Percentiles rank a stretch among this genome's conserved stretches.
These are phyloP conservation scores for Accipiter virgatus DNA, from an alignment of 2,113 vertebrate genomes.

Conservation along the genomic window DNA sequence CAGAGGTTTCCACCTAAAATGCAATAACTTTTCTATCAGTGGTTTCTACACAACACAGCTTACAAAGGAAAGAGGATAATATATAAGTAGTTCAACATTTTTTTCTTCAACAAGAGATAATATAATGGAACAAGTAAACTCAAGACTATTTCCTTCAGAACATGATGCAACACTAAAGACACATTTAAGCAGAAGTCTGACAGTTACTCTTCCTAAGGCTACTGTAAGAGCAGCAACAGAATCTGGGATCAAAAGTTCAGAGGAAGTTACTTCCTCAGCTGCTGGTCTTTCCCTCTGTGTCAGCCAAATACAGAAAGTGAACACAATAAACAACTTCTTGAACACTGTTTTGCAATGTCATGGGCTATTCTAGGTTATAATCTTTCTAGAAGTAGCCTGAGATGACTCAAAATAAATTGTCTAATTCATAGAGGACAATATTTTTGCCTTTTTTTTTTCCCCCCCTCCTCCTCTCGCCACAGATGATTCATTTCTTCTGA, in stretches of 20 bases:
- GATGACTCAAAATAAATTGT: not conserved
- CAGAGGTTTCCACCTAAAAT: not conserved
- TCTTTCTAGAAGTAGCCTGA: not conserved
- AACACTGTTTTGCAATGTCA: not conserved
- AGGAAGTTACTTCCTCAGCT: not conserved
- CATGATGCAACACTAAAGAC: not conserved
- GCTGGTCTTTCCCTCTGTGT: not conserved
- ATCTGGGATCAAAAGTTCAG: not conserved
- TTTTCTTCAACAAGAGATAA: not conserved
- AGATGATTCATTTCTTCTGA: not conserved
- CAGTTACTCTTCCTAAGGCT: not conserved
- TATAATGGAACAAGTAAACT: not conserved
- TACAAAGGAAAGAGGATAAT: not conserved
- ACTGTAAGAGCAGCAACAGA: not conserved
- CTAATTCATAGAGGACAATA: not conserved
- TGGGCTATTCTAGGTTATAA: not conserved
- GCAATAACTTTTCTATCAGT: not conserved
- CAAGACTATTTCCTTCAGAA: not conserved
- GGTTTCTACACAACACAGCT: not conserved
- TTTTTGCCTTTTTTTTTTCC: not conserved
- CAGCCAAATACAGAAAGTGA: not conserved
- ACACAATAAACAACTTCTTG: not conserved
- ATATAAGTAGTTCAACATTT: not conserved
- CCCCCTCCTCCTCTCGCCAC: rapidly evolving
- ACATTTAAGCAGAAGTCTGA: not conserved